Evolutionary conservation across 2,797 vertebrate genomes (phyloP), one percentile per base, ranked within the genome.

Genomic region (Serranus cabrilla): DNA sequence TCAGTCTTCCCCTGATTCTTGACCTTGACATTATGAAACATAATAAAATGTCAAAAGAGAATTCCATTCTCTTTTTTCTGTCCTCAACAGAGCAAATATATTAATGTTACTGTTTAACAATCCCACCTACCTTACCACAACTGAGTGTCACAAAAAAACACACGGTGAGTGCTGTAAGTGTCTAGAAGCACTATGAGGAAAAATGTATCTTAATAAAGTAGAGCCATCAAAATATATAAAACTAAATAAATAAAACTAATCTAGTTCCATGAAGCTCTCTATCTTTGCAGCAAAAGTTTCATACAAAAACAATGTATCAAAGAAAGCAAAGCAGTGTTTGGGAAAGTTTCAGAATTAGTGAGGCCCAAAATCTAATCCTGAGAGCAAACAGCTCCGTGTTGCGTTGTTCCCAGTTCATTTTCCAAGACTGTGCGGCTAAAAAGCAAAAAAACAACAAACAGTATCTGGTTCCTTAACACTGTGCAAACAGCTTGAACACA

Each of bases 341-440:
- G 37, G 14, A 71, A 55, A 57, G 37, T 20, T 68, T 34, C 18
- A 69, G 58, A 69, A 52, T 72, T 57, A 63, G 17, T 8, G 27
- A 1, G 21, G 52, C 58, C 37, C 51, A 0, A 40, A 23, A 66
- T 25, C 0, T 50, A 61, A 75, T 61, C 45, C 54, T 56, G 20
- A 18, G 20, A 49, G 18, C 31, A 54, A 76, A 60, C 64, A 9
- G 14, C 0, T 1, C n/a, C 3, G 31, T 11, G 11, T 27, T 27
- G 27, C 42, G 2, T 1, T 25, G 23, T 9, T 68, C 55, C 73
- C 67, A 42, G 5, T 21, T 67, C 25, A 43, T 57, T 49, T 78
- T 64, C 58, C 42, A 57, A 57, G 47, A 8, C 52, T 3, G 46
- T 16, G 21, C 0, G 0, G 52, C 4, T 16, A 37, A 16, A 78